Evolutionary conservation across 1,140 invertebrate genomes (phyloP).

Genomic region (Aphidius ervi): DNA sequence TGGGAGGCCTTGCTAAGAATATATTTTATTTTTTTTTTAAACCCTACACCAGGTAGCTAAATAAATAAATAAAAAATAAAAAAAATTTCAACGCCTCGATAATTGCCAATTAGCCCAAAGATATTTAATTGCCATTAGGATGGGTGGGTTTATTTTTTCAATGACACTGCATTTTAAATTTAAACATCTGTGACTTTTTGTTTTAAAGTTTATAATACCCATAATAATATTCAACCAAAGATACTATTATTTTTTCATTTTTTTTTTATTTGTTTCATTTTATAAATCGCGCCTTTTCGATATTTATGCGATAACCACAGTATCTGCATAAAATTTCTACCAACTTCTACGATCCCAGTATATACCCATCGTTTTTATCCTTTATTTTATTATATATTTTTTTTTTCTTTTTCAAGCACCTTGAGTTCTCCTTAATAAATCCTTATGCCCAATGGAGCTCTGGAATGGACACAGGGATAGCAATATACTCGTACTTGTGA

Average conservation of each 20-base stretch:
- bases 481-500: not conserved
- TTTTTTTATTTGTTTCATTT: not conserved
- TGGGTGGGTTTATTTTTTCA: slow-evolving; percentile 29
- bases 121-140: slow-evolving; percentile 52
- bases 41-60: slow-evolving; percentile 12
- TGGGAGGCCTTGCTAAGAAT: not conserved
- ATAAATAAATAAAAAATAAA: slow-evolving; percentile 26
- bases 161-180: too few species aligned
- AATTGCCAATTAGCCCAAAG: slow-evolving; percentile 53
- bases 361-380: slow-evolving; percentile 15
- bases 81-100: slow-evolving; percentile 39
- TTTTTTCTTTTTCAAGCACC: slow-evolving; percentile 7
- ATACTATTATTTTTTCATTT: not conserved
- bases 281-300: slow-evolving; percentile 19
- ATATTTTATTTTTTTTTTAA: not conserved
- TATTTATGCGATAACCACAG: slow-evolving; percentile 31
- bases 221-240: not conserved
- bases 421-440: slow-evolving; percentile 40
- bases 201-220: not conserved
- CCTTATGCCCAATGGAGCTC: slow-evolving; percentile 16
- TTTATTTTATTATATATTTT: slow-evolving; percentile 19
- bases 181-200: slow-evolving; percentile 14
- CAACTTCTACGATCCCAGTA: slow-evolving; percentile 2
- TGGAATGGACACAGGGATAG: slow-evolving; percentile 4
- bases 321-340: slow-evolving; percentile 37